Evolutionary conservation across 2,113 vertebrate species (phyloP), one percentile per base, ranked within the genome.

Genomic region (Anolis carolinensis): DNA sequence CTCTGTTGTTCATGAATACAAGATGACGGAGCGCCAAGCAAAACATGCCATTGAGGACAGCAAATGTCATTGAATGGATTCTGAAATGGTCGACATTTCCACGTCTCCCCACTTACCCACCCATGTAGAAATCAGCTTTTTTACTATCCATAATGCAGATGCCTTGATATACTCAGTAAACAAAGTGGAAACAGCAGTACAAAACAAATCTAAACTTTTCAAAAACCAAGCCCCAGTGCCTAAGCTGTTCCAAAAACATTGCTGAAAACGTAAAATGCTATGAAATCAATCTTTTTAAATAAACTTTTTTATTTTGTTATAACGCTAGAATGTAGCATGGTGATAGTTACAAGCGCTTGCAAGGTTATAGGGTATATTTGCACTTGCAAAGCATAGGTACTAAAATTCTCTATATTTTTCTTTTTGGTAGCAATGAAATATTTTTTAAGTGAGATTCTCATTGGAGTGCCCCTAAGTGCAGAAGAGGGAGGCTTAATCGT

Each of bases 231-330:
- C 82, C 92, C 67, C 75, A 88, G 71, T 94, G 94, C 92, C 92
- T 89, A 89, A 89, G 88, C 87, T 90, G 91, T 92, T 89, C 95
- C 91, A 65, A 88, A 92, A 92, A 75, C 3, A 71, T 89, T 91
- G 85, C 82, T 92, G 83, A 93, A 75, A 90, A 88, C 4, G 79
- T 81, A 86, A 62, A 82, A 74, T 72, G 39, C 36, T 78, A 85
- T 59, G n/a, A 87, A 78, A 86, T 84, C 84, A 74, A 85, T 79
- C 39, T 92, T 89, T 88, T 39, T 87, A 83, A 89, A 67, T n/a
- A 86, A 72, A 67, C 5, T 59, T 18, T 13, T 4, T 3, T 16
- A 18, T 59, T 23, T 39, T n/a, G 59, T 59, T 34, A 5, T 81
- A 83, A 90, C 72, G 90, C 72, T 89, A 25, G 52, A 0, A 25